Evolutionary conservation across 1,140 invertebrate genomes (phyloP).

Genomic region (Pteromalus puparum): DNA sequence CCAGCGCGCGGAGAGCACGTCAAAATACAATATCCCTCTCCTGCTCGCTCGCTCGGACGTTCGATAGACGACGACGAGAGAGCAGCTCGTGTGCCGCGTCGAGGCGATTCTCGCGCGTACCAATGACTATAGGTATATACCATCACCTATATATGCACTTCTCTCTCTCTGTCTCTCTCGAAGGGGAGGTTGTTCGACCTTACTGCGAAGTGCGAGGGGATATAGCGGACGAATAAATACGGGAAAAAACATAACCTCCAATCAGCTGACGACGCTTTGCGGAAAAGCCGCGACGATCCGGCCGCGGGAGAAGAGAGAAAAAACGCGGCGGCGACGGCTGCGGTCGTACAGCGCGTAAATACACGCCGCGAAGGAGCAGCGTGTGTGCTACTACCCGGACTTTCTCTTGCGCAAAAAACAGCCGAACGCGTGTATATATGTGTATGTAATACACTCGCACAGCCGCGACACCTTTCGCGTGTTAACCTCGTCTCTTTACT

Average conservation of each 20-base stretch:
- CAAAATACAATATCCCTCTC: slow-evolving; percentile 15
- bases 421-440: neutral
- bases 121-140: neutral
- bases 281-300: neutral
- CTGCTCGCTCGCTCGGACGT: neutral
- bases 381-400: neutral
- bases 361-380: no score
- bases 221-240: slow-evolving; percentile 20
- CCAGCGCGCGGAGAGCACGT: neutral
- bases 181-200: no score
- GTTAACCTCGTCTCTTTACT: neutral
- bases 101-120: neutral
- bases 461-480: slow-evolving; percentile 31
- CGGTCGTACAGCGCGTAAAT: neutral
- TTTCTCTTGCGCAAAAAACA: neutral
- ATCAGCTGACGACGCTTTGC: slow-evolving; percentile 40
- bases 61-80: neutral
- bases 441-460: neutral
- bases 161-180: neutral
- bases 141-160: neutral
- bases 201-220: neutral
- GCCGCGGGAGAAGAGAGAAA: neutral
- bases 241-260: slow-evolving; percentile 45
- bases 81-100: neutral
- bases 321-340: neutral